Evolutionary conservation across 2,113 vertebrate genomes (phyloP).

Genomic region (Prunella himalayana): DNA sequence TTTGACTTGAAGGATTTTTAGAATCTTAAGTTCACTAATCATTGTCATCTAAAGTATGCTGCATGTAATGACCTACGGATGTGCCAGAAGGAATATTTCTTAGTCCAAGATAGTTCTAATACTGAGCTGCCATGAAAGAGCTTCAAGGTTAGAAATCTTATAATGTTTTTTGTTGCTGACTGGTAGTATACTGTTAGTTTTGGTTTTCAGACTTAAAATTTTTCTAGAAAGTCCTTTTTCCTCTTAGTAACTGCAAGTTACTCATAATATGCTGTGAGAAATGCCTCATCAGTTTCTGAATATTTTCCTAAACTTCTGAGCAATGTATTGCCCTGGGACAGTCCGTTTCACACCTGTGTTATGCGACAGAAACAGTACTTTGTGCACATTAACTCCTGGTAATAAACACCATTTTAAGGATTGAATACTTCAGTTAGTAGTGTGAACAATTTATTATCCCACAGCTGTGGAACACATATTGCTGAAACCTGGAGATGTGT

Average conservation of each 20-base stretch:
- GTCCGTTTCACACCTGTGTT: not conserved
- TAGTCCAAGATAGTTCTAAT: not conserved
- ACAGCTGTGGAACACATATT: not conserved
- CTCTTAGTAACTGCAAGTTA: not conserved
- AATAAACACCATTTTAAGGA: not conserved
- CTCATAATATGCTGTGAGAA: not conserved
- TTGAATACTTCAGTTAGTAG: not conserved
- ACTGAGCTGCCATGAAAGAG: not conserved
- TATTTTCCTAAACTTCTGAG: not conserved
- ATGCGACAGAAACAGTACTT: not conserved
- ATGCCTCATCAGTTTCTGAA: not conserved
- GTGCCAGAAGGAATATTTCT: not conserved
- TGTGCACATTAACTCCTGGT: not conserved
- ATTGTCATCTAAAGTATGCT: not conserved
- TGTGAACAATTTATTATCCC: not conserved
- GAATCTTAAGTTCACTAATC: not conserved
- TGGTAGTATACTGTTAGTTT: not conserved
- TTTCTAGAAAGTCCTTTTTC: not conserved
- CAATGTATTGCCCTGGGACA: not conserved
- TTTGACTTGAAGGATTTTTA: conserved; percentile 12
- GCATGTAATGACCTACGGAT: not conserved
- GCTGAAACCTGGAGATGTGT: not conserved
- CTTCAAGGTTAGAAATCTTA: not conserved
- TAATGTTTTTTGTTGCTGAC: not conserved
- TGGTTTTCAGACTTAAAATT: not conserved